phyloP scores from a whole-genome alignment of 2,797 vertebrate genomes.

The Adrianichthys oophorus region DNA sequence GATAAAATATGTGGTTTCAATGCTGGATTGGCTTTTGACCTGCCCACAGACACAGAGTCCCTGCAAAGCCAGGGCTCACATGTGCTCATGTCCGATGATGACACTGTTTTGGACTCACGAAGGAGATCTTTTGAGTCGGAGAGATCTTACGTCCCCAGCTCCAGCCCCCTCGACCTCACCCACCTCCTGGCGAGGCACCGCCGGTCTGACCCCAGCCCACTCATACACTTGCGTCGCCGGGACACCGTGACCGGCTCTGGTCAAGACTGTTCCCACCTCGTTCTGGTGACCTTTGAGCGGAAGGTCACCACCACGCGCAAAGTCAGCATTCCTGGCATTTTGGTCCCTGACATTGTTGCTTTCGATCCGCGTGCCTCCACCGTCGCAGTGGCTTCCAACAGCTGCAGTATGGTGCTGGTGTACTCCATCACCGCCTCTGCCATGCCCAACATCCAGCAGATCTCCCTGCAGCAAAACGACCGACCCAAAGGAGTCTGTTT shows the following conservation, averaged over 20 bases:
- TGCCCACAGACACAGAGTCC: conserved; percentile 61
- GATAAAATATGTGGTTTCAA: conserved; percentile 88
- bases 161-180: conserved; percentile 85
- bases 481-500: conserved; percentile 93
- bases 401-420: conserved; percentile 86
- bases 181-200: conserved; percentile 82
- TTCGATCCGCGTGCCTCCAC: conserved; percentile 84
- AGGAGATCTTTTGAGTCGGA: conserved; percentile 78
- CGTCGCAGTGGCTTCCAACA: conserved; percentile 90
- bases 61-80: conserved; percentile 54
- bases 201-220: conserved; percentile 81
- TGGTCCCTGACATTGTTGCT: conserved; percentile 92
- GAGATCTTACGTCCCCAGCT: conserved; percentile 67
- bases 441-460: conserved; percentile 88
- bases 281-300: conserved; percentile 89
- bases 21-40: conserved; percentile 80
- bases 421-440: conserved; percentile 84
- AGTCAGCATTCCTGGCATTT: conserved; percentile 89
- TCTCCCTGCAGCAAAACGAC: conserved; percentile 87
- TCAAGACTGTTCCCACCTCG: conserved; percentile 90
- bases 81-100: conserved; percentile 61
- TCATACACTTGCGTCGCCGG: conserved; percentile 82
- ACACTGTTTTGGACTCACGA: conserved; percentile 63
- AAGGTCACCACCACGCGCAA: conserved; percentile 87
- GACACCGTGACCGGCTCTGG: conserved; percentile 85